Percentiles rank a stretch among this genome's conserved stretches.
These are phyloP conservation scores for Linnaemya vulpina DNA, from an alignment of 2,888 invertebrate species.

Conservation along the genomic window DNA sequence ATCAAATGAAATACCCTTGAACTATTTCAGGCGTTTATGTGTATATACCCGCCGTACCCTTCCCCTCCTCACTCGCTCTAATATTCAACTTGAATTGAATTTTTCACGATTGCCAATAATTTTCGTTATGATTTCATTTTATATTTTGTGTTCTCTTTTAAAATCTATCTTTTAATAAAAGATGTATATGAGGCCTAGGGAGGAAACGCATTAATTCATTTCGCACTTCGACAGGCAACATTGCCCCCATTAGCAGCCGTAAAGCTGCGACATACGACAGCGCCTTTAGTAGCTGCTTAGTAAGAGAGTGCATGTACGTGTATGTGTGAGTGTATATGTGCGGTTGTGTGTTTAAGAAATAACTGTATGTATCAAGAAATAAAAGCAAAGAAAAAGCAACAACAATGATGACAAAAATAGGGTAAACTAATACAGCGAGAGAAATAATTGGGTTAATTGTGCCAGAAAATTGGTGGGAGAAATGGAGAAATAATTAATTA, in stretches of 20 bases:
- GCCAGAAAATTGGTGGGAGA: background rate
- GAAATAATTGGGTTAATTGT: slow-evolving; percentile 25
- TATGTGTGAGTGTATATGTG: slow-evolving; percentile 11
- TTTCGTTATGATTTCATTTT: slow-evolving; percentile 58
- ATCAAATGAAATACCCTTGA: slow-evolving; percentile 55
- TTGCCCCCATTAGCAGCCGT: slow-evolving; percentile 69
- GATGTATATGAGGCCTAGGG: slow-evolving; percentile 31
- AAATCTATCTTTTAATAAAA: slow-evolving; percentile 29
- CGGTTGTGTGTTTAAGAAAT: too few species aligned
- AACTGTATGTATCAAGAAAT: background rate
- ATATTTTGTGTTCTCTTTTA: slow-evolving; percentile 17
- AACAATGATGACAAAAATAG: slow-evolving; percentile 60
- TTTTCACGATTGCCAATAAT: slow-evolving; percentile 45
- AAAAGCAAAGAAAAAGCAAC: slow-evolving; percentile 7
- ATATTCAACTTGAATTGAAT: background rate
- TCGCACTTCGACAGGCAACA: slow-evolving; percentile 71
- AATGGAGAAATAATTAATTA: background rate
- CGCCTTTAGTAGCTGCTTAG: slow-evolving; percentile 18
- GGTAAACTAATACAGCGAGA: slow-evolving; percentile 51
- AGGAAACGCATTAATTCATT: slow-evolving; percentile 70
- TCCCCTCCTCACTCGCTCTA: background rate
- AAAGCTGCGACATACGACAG: slow-evolving; percentile 52
- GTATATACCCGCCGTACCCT: slow-evolving; percentile 21
- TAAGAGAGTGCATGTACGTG: background rate
- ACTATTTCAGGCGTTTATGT: slow-evolving; percentile 36